These are phyloP conservation scores for Agrilus planipennis DNA, from an alignment of 1,140 invertebrate genomes.

Conservation along the genomic window DNA sequence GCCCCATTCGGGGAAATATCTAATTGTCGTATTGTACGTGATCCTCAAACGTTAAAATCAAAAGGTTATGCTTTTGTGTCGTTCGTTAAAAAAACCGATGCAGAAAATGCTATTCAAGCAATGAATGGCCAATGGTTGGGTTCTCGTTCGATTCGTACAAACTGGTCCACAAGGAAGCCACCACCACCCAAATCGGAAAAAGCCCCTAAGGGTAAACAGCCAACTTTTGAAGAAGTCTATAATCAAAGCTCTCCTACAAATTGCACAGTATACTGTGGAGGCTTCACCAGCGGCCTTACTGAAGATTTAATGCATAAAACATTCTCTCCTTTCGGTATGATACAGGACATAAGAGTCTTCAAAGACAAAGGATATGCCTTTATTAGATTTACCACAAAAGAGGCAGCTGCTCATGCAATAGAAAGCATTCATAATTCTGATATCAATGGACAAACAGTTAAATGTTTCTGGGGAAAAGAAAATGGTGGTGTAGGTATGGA, in stretches of 20 bases:
- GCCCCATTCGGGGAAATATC: slow-evolving; percentile 84
- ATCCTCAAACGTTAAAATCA: slow-evolving; percentile 96
- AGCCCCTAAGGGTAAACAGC: slow-evolving; percentile 47
- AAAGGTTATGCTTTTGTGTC: slow-evolving; percentile 99
- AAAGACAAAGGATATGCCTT: slow-evolving; percentile 92
- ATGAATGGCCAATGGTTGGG: slow-evolving; percentile 99
- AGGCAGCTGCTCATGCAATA: slow-evolving; percentile 95
- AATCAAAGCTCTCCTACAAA: slow-evolving; percentile 96
- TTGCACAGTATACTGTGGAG: slow-evolving; percentile 98
- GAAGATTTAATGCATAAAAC: slow-evolving; percentile 97
- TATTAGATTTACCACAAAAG: slow-evolving; percentile 89
- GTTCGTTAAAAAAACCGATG: slow-evolving; percentile 97
- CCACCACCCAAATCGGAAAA: slow-evolving; percentile 59
- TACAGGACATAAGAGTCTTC: slow-evolving; percentile 97
- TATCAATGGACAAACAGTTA: slow-evolving; percentile 91
- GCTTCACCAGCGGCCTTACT: slow-evolving; percentile 75
- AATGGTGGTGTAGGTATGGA: slow-evolving; percentile 47
- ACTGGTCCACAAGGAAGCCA: slow-evolving; percentile 98
- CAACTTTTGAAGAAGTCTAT: slow-evolving; percentile 97
- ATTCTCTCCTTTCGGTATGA: slow-evolving; percentile 87
- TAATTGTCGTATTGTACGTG: slow-evolving; percentile 94
- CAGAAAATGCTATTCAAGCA: slow-evolving; percentile 91
- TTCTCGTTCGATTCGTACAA: slow-evolving; percentile 94
- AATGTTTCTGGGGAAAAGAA: slow-evolving; percentile 99
- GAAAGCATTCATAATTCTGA: slow-evolving; percentile 94